Evolutionary conservation across 2,113 vertebrate genomes (phyloP).

Genomic region (Alces alces): DNA sequence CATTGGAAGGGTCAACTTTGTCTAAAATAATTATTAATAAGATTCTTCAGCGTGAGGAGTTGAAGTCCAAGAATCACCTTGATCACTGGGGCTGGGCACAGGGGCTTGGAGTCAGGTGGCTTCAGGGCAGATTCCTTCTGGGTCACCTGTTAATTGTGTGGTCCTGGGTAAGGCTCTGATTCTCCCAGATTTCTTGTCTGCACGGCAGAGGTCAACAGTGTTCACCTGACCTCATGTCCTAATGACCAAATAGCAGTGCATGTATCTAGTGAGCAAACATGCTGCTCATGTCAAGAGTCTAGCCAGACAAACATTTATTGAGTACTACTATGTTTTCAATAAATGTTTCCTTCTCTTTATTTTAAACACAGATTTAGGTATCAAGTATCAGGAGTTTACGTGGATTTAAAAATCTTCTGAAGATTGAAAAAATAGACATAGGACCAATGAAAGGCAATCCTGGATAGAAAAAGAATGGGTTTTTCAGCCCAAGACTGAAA

Average conservation of each 20-base stretch:
- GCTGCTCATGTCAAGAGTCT: not conserved
- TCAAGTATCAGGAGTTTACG: not conserved
- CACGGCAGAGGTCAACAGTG: not conserved
- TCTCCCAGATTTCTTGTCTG: not conserved
- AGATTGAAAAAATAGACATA: not conserved
- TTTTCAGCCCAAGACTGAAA: not conserved
- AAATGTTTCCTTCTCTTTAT: not conserved
- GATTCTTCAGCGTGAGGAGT: not conserved
- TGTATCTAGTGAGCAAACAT: not conserved
- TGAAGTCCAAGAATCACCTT: not conserved
- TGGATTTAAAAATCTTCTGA: not conserved
- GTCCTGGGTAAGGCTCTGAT: not conserved
- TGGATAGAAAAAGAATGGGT: not conserved
- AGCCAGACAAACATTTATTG: not conserved
- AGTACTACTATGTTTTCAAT: not conserved
- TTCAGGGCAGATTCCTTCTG: not conserved
- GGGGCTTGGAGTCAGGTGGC: not conserved
- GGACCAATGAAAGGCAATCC: not conserved
- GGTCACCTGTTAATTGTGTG: not conserved
- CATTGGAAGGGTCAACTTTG: not conserved
- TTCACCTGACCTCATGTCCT: not conserved
- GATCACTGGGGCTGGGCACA: not conserved
- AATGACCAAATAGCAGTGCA: not conserved
- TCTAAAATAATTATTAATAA: conserved; percentile 5
- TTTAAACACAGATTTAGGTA: conserved; percentile 4